Conservation (phyloP, 1,140 invertebrate species). For the Pteromalus puparum region DNA sequence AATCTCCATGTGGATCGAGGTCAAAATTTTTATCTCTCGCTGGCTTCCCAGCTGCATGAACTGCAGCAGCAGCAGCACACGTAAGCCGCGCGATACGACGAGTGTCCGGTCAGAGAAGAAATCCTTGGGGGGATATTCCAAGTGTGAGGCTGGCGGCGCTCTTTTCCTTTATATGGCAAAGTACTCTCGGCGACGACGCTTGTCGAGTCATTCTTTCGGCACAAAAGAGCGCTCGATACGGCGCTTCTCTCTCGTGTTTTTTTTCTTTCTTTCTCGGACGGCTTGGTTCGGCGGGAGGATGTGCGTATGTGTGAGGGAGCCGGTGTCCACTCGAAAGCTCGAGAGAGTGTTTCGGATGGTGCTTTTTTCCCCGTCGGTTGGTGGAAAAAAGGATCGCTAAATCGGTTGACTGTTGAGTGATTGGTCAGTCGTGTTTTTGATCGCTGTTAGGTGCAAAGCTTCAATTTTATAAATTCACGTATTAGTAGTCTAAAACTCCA, state of each 20-base stretch:
- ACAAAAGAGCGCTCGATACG: not conserved
- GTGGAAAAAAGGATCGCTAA: too few relatives aligned
- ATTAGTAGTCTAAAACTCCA: too few relatives aligned
- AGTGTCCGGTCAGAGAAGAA: not conserved
- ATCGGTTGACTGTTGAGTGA: too few relatives aligned
- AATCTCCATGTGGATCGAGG: not conserved
- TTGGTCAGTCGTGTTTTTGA: too few relatives aligned
- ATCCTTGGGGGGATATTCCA: not conserved
- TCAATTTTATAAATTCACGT: too few relatives aligned
- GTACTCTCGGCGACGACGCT: constrained; percentile 1
- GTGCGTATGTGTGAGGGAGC: too few relatives aligned
- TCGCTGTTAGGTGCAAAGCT: too few relatives aligned
- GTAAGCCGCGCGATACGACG: not conserved
- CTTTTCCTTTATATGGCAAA: not conserved
- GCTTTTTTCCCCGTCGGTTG: too few relatives aligned
- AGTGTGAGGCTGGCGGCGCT: not conserved
- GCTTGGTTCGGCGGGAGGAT: too few relatives aligned
- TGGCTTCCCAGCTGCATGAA: not conserved
- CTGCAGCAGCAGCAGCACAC: not conserved
- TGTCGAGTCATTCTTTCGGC: constrained; percentile 19
- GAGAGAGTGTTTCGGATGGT: too few relatives aligned
- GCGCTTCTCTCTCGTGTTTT: not conserved
- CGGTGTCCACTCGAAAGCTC: too few relatives aligned
- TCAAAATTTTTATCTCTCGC: not conserved
- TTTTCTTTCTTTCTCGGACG: not conserved